Base-by-base conservation (phyloP, 2,888 invertebrate species). In the Hoplodrina blanda region DNA sequence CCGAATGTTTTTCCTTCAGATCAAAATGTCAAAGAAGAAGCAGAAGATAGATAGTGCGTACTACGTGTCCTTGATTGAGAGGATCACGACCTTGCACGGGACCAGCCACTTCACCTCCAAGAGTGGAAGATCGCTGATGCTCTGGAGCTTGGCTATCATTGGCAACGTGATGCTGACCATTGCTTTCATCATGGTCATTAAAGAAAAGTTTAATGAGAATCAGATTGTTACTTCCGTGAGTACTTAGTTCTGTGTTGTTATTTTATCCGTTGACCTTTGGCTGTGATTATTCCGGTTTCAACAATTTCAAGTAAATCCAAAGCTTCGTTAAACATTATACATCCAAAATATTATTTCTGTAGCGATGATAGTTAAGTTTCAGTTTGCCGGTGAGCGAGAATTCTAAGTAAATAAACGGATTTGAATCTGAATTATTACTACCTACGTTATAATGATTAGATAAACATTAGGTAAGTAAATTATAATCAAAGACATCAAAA, bases 141-240 rank as follows among this genome's bases (percentile, higher is more conserved):
- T 91, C 0, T 95, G 95, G 95, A 71, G 76, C 2, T 11, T 78
- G 0, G 61, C 89, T 0, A 84, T 94, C 81, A 0, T 88, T 0
- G 59, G 70, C 0, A 93, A 91, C 67, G 3, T 90, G 0, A 2
- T 88, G 0, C 54, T 91, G 8, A 93, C 91, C 0, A 64, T 87
- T 0, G 77, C 80, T 0, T 93, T 93, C 56, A 74, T 95, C 15
- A 49, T 91, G 25, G 85, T 92, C 0, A 91, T 94, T 37, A 91
- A 87, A 46, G 77, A 91, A 8, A 90, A 91, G 78, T 94, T 91
- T 52, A 87, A 90, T 37, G 90, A 90, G 30, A 92, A 91, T 46
- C 90, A 92, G 70, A 91, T 95, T 44, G 89, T 92, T 11, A 95
- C 94, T 3, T 82, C 88, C 87, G 95, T 94, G 69, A 74, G 76